Conservation (phyloP, 30 jellyfish, hydroid and myxozoan genomes). For the Phacellophora camtschatica region DNA sequence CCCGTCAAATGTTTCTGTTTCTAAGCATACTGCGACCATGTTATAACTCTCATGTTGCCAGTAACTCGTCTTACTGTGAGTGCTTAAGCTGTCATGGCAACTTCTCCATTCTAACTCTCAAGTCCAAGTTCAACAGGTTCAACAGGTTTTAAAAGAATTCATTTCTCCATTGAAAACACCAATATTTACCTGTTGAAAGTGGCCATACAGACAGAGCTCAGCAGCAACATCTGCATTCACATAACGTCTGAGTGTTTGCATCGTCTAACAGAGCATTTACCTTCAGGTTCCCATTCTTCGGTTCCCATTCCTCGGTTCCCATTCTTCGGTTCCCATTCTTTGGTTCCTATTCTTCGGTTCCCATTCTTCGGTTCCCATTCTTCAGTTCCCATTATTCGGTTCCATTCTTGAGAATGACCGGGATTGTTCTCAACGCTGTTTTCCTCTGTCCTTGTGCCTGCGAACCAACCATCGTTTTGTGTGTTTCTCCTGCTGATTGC, state of each 20-base stretch:
- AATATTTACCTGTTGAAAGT: not conserved
- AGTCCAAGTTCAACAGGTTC: slow-evolving; percentile 33
- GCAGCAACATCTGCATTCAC: slow-evolving; percentile 61
- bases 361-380: too few species aligned
- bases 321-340: too few species aligned
- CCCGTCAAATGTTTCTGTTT: too few species aligned
- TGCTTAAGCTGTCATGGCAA: slow-evolving; percentile 16
- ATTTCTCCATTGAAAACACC: not conserved
- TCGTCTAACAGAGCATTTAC: slow-evolving; percentile 62
- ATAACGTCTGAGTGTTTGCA: slow-evolving; percentile 70
- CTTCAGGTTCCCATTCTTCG: not conserved
- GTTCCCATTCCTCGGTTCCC: too few species aligned
- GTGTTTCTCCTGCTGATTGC: too few species aligned
- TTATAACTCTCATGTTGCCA: slow-evolving; percentile 37
- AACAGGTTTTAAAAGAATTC: slow-evolving; percentile 8
- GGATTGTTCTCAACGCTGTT: too few species aligned
- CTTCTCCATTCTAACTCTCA: slow-evolving; percentile 45
- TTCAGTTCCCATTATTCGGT: too few species aligned
- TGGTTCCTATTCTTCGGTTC: too few species aligned
- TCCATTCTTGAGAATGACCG: too few species aligned
- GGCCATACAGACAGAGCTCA: slow-evolving; percentile 34
- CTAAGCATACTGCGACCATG: slow-evolving; percentile 8
- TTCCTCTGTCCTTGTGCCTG: too few species aligned
- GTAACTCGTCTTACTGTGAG: slow-evolving; percentile 45
- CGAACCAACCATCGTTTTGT: too few species aligned